Percentiles rank a stretch among this genome's conserved stretches.
These are phyloP conservation scores for Scaptomyza hsui DNA, from an alignment of 1,140 invertebrate species.

Conservation along the genomic window DNA sequence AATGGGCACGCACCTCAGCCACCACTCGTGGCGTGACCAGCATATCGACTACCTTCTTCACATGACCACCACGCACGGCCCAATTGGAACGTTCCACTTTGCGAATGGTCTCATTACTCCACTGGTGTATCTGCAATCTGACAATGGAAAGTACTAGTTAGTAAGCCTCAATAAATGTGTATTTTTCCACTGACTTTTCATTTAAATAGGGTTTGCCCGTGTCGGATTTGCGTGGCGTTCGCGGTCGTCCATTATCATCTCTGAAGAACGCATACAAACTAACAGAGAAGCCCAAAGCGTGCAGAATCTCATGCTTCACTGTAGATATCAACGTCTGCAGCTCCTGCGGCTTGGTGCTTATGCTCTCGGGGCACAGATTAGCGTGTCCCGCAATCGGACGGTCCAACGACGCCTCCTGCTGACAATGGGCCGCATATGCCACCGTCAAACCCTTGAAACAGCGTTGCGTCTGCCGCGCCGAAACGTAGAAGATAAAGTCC, in stretches of 20 bases:
- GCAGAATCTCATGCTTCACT: slow-evolving; percentile 99
- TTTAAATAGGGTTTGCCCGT: slow-evolving; percentile 95
- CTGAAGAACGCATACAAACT: slow-evolving; percentile 95
- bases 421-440: slow-evolving; percentile 99
- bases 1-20: slow-evolving; percentile 94
- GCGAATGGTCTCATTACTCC: slow-evolving; percentile 95
- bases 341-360: slow-evolving; percentile 96
- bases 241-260: slow-evolving; percentile 92
- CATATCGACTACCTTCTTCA: slow-evolving; percentile 92
- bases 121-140: slow-evolving; percentile 95
- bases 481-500: slow-evolving; percentile 99
- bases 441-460: slow-evolving; percentile 95
- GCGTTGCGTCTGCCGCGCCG: slow-evolving; percentile 95
- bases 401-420: slow-evolving; percentile 96
- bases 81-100: slow-evolving; percentile 92
- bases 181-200: slow-evolving; percentile 88
- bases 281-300: slow-evolving; percentile 98
- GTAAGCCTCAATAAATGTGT: too few relatives aligned
- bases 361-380: slow-evolving; percentile 98
- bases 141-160: not conserved
- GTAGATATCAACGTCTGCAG: slow-evolving; percentile 96
- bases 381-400: slow-evolving; percentile 99
- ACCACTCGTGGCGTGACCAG: slow-evolving; percentile 96
- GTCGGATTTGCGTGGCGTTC: slow-evolving; percentile 91
- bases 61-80: slow-evolving; percentile 91